Evolutionary conservation across 1,140 invertebrate genomes (phyloP), one percentile per base, ranked within the genome.

Genomic region (Psix sp.): DNA sequence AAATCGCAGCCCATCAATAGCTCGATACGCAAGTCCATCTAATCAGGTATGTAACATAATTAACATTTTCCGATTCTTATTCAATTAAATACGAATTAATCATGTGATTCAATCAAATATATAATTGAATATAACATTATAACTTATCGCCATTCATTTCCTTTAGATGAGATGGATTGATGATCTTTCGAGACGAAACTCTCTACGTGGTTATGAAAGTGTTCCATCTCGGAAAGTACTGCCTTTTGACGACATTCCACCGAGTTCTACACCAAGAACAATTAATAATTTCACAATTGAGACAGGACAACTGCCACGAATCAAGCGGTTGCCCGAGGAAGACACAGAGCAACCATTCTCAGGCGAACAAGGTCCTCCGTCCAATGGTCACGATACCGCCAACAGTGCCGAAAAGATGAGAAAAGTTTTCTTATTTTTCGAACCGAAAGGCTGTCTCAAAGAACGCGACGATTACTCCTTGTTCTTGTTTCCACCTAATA

Each of bases 391-490:
- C 14, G 79, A 77, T 6, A 85, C 82, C 52, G 75, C 80, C 20
- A 81, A 81, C 48, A 85, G 81, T 68, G 79, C 85, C 31, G 82
- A 84, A 49, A 82, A 85, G 51, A 87, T 91, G 49, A 90, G 89
- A 76, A 88, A 91, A 66, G 86, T 92, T 52, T 91, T 92, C 76
- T 89, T 89, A 81, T 91, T 92, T 74, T 89, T 93, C 63, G 91
- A 93, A 78, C 91, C 92, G 13, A 92, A 91, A 59, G 92, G 92
- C 36, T 97, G 94, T 87, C 90, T 98, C 77, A 93, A 94, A 81
- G 92, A 94, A 77, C 90, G 95, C 74, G 91, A 94, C 54, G 93
- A 97, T 80, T 96, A 93, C 86, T 93, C 96, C 0, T 87, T 97
- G 20, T 98, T 96, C 82, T 81, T 98, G 49, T 96, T 98, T 83